phyloP scores from a whole-genome alignment of 2,888 invertebrate genomes.

The Phaonia tiefii region DNA sequence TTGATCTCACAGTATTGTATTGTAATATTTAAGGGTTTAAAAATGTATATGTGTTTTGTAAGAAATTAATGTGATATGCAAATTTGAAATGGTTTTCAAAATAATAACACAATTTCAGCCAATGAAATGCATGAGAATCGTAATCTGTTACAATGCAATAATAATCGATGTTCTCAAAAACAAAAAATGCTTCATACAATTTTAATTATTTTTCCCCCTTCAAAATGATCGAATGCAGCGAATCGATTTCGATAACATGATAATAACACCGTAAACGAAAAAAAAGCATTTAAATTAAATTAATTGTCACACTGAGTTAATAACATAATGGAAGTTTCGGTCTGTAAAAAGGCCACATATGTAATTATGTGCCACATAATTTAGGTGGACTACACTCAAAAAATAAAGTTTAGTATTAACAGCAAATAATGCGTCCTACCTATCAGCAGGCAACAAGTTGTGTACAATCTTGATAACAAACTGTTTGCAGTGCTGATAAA shows the following conservation, averaged over 20 bases:
- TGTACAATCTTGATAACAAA: no score
- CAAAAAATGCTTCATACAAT: slow-evolving; percentile 31
- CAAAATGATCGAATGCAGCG: neutral
- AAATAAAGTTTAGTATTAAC: no score
- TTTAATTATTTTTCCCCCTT: slow-evolving; percentile 23
- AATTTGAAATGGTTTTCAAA: slow-evolving; percentile 17
- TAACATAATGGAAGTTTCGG: slow-evolving; percentile 33
- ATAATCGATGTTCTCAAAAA: slow-evolving; percentile 34
- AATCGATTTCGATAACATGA: slow-evolving; percentile 28
- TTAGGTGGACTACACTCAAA: no score
- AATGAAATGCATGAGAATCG: slow-evolving; percentile 33
- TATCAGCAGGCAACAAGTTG: no score
- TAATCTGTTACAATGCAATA: slow-evolving; percentile 27
- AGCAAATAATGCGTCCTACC: no score
- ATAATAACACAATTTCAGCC: neutral
- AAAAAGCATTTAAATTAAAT: no score
- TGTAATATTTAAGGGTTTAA: slow-evolving; percentile 17
- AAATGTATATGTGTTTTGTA: slow-evolving; percentile 1
- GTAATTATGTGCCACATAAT: no score
- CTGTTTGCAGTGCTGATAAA: no score
- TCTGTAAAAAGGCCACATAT: no score
- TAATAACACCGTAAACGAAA: no score
- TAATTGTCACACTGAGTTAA: slow-evolving; percentile 32
- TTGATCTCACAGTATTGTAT: slow-evolving; percentile 30
- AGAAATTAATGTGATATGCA: slow-evolving; percentile 13